These are phyloP conservation scores for Grapholita molesta DNA, from an alignment of 1,140 invertebrate genomes.

Conservation along the genomic window DNA sequence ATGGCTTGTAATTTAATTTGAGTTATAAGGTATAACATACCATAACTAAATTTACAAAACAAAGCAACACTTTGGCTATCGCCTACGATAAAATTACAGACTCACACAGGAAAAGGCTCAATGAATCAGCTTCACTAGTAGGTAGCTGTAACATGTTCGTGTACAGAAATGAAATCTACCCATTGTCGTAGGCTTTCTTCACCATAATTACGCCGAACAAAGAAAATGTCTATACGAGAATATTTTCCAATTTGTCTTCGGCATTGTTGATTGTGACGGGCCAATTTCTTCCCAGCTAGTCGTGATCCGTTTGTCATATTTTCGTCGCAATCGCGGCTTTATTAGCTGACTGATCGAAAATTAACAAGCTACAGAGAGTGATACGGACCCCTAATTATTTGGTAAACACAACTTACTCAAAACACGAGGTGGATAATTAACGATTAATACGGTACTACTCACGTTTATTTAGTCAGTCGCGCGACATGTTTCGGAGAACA, in stretches of 20 bases:
- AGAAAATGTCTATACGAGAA: conserved; percentile 24
- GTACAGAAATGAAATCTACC: conserved; percentile 11
- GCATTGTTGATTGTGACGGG: conserved; percentile 27
- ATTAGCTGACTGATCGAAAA: conserved; percentile 7
- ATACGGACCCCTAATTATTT: background rate
- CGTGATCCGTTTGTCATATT: conserved; percentile 11
- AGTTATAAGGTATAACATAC: too few relatives aligned
- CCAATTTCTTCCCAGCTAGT: conserved; percentile 20
- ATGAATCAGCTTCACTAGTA: background rate
- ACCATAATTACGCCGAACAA: conserved; percentile 23
- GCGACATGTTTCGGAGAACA: too few relatives aligned
- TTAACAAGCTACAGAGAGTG: background rate
- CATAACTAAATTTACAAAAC: too few relatives aligned
- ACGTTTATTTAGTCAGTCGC: too few relatives aligned
- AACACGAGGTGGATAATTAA: too few relatives aligned
- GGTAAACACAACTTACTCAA: too few relatives aligned
- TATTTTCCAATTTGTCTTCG: conserved; percentile 32
- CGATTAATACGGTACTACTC: too few relatives aligned
- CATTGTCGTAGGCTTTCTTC: conserved; percentile 15
- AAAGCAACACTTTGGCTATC: too few relatives aligned
- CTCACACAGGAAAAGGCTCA: background rate
- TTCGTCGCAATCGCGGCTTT: background rate
- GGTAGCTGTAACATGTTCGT: background rate
- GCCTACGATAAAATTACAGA: too few relatives aligned
- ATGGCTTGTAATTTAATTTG: too few relatives aligned